Evolutionary conservation across 2,113 vertebrate species (phyloP).

Genomic region (Tinamus guttatus): DNA sequence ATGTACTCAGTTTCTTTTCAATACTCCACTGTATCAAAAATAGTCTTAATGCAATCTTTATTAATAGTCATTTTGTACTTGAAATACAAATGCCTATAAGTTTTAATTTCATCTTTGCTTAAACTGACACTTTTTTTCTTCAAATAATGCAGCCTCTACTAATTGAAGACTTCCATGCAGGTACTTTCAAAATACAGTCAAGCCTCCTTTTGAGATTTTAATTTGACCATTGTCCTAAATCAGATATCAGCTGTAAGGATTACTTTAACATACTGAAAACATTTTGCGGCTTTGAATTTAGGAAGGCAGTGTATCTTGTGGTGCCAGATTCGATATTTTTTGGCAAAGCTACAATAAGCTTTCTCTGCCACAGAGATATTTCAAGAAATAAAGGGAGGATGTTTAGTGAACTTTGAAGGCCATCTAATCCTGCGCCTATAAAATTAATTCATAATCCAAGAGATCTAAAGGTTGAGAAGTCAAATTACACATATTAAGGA

Average conservation of each 20-base stretch:
- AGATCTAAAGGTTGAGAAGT: background rate
- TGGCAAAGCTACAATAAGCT: background rate
- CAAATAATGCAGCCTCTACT: background rate
- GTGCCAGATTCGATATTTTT: background rate
- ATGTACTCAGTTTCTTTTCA: background rate
- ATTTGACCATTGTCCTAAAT: background rate
- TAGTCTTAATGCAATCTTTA: background rate
- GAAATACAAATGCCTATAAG: background rate
- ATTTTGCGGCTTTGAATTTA: background rate
- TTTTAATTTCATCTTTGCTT: background rate
- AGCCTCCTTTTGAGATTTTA: background rate
- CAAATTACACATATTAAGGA: background rate
- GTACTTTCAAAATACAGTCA: background rate
- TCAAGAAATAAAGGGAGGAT: background rate
- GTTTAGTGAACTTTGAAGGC: background rate
- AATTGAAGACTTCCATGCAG: background rate
- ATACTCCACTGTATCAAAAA: background rate
- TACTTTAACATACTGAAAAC: background rate
- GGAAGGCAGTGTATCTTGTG: background rate
- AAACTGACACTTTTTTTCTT: background rate
- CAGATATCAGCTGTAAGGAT: background rate
- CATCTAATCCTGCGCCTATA: background rate
- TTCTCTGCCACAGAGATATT: background rate
- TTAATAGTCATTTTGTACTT: background rate
- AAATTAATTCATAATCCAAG: background rate